Percentiles rank a stretch among this genome's conserved stretches.
phyloP scores from a whole-genome alignment of 1,140 invertebrate species.

The Chrysoperla carnea region DNA sequence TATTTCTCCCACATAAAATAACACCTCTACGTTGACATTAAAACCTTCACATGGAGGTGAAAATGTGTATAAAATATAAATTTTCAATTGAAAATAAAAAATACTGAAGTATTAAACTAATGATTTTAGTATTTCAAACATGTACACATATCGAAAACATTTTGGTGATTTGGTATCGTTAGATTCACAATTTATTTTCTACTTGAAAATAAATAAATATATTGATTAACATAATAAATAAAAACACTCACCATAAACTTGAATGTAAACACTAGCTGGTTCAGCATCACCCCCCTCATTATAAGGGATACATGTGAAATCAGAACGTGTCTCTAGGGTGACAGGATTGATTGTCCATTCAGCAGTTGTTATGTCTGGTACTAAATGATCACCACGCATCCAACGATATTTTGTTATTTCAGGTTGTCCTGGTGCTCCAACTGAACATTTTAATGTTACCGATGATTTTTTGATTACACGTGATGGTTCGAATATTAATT shows the following conservation, averaged over 20 bases:
- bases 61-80: no score
- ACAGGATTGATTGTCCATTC: constrained; percentile 64
- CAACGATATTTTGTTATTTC: constrained; percentile 55
- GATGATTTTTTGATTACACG: constrained; percentile 61
- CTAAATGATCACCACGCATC: constrained; percentile 51
- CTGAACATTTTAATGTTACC: constrained; percentile 61
- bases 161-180: no score
- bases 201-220: constrained; percentile 1
- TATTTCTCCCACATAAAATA: no score
- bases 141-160: no score
- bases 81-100: no score
- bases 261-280: constrained; percentile 48
- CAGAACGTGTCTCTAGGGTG: constrained; percentile 60
- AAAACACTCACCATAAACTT: constrained; percentile 49
- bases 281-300: constrained; percentile 67
- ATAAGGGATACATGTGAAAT: constrained; percentile 70
- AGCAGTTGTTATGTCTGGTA: constrained; percentile 51
- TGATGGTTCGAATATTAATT: constrained; percentile 47
- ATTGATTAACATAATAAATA: constrained; percentile 2
- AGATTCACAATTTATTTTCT: background rate
- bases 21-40: no score
- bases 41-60: no score
- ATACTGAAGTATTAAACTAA: no score
- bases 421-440: constrained; percentile 62
- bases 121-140: no score